Percentiles rank a stretch among this genome's conserved stretches.
These are phyloP conservation scores for Vespertilio murinus DNA, from an alignment of 2,797 vertebrate species.

Conservation along the genomic window DNA sequence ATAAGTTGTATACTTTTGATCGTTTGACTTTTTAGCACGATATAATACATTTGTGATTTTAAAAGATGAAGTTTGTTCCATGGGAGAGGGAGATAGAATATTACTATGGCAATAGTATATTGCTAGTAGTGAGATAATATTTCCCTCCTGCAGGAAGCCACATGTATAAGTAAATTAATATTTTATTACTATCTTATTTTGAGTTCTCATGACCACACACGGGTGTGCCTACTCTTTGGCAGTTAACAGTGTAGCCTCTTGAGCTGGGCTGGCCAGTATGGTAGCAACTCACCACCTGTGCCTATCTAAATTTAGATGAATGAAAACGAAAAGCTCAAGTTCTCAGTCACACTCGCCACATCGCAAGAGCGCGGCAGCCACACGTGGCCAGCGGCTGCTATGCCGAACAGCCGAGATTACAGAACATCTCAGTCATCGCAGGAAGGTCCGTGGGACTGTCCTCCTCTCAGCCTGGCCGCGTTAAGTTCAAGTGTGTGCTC, in stretches of 20 bases:
- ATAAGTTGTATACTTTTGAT: not conserved
- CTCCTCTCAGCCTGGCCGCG: not conserved
- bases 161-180: not conserved
- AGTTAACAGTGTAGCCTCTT: not conserved
- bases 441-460: fast-evolving
- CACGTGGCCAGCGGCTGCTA: not conserved
- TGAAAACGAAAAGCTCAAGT: not conserved
- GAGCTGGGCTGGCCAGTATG: not conserved
- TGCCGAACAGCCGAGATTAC: not conserved
- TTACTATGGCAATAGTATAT: not conserved
- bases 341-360: not conserved
- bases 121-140: not conserved
- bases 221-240: not conserved
- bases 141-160: not conserved
- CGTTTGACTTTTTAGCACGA: not conserved
- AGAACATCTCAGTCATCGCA: not conserved
- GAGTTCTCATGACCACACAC: not conserved
- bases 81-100: not conserved
- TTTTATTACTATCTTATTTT: not conserved
- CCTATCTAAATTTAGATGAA: not conserved
- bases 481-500: not conserved
- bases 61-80: not conserved
- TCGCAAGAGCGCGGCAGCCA: not conserved
- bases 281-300: not conserved
- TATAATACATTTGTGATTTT: not conserved